Evolutionary conservation across 1,140 invertebrate genomes (phyloP), one percentile per base, ranked within the genome.

Genomic region (Ceratitis capitata): DNA sequence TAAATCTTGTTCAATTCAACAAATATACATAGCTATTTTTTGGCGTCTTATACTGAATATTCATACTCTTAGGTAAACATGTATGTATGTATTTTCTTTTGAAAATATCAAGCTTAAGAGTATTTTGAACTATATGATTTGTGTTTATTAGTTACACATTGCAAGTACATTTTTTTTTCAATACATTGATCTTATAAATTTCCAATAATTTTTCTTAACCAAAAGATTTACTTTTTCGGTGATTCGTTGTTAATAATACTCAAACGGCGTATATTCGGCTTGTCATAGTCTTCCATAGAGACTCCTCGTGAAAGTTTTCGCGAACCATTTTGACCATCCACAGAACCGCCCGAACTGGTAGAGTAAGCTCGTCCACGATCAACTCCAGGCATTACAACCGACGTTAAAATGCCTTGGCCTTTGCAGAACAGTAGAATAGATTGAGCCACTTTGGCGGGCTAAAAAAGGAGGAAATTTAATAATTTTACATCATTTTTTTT

Each of bases 251-350:
- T 91, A 84, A 93, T 93, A 89, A 96, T 94, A 85, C 95, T 96
- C 49, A 96, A 93, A n/a, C 95, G 93, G 56, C 95, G 92, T 85
- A 96, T 95, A 92, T 96, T 96, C 42, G 95, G 95, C 87, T 94
- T 95, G 92, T 96, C 95, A 89, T 96, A 96, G 87, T 97, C 96
- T 90, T 97, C 96, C 96, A 97, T 97, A 64, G 94, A 95, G 93
- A 95, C 95, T 56, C 94, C 95, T 42, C 95, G 93, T 0, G 94
- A 95, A 88, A 95, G 93, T 86, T 94, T 93, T 1, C 94, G 87
- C 39, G 85, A 85, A 32, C 88, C 89, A 85, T 88, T 89, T 32
- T 85, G 85, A 16, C 87, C 87, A 87, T 92, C 90, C 58, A 91
- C 92, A 39, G 92, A 92, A n/a, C 92, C 92, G 78, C 87, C 88